Evolutionary conservation across 2,888 invertebrate genomes (phyloP), one percentile per base, ranked within the genome.

Genomic region (Dicyrtoma fusca): DNA sequence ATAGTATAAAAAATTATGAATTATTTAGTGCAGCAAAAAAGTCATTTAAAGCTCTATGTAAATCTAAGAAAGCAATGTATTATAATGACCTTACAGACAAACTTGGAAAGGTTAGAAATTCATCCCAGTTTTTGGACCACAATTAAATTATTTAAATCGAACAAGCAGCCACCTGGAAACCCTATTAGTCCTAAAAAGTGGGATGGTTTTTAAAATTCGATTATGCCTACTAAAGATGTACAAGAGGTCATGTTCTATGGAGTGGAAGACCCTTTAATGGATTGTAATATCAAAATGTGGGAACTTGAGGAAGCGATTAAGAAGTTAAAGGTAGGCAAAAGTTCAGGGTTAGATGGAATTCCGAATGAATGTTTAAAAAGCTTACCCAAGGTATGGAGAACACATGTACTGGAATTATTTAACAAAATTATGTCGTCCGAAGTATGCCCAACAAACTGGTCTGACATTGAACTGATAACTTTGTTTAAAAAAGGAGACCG

Each of bases 401-500:
- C 34, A n/a, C 34, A 51, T 21, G 14, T 75, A 0, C 19, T 69
- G 0, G 0, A 0, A n/a, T 10, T 53, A 17, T 59, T 76, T 14
- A 75, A 76, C 34, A 13, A 72, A n/a, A 34, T 71, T 0, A 17
- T 75, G 1, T 11, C 19, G 5, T 21, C 10, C 13, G 72, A 74
- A 59, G 17, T 14, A n/a, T n/a, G 55, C 11, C 77, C 77, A 14
- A 2, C 5, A 0, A 14, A 59, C 14, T 75, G 68, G 73, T 14
- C 51, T 1, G 44, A 45, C 21, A 49, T 59, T 0, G 44, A 34
- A 26, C 71, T 71, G 13, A 34, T 70, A 0, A 73, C 74, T 65
- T 6, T 76, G 6, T 69, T 69, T 42, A 76, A 78, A 62, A 76
- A 78, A 63, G 74, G 76, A 0, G 65, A 73, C 6, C 17, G 34